These are phyloP conservation scores for Polydrusus tereticollis DNA, from an alignment of 2,888 invertebrate genomes.

Conservation along the genomic window DNA sequence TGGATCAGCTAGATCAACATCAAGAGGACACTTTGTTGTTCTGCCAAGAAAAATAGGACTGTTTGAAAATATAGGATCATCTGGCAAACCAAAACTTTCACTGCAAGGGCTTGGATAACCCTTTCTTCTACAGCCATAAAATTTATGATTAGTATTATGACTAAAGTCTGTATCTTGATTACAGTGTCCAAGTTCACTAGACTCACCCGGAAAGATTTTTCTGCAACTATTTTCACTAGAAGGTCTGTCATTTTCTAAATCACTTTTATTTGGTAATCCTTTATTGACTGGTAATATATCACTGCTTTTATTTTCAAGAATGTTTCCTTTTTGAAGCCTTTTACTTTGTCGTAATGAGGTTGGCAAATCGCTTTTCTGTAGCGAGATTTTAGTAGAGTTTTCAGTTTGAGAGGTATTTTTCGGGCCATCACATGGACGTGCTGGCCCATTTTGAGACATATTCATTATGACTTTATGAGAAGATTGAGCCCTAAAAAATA, in stretches of 20 bases:
- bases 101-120: constrained; percentile 28
- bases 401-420: background rate
- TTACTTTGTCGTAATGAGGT: background rate
- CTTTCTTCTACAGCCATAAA: constrained; percentile 27
- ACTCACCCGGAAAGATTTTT: background rate
- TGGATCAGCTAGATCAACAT: constrained; percentile 52
- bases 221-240: background rate
- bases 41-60: constrained; percentile 21
- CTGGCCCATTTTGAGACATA: background rate
- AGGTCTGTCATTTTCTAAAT: background rate
- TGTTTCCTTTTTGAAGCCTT: background rate
- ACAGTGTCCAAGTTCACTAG: constrained; percentile 15
- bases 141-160: constrained; percentile 9
- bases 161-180: constrained; percentile 10
- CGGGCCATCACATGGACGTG: background rate
- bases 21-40: constrained; percentile 35
- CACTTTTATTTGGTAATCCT: background rate
- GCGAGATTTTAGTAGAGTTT: background rate
- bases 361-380: background rate
- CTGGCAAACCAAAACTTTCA: constrained; percentile 62
- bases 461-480: constrained; percentile 3
- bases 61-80: constrained; percentile 59
- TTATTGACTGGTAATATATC: background rate
- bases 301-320: background rate
- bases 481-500: background rate